Base-by-base conservation (phyloP, 2,888 invertebrate genomes). In the Dicyrtomina minuta region DNA sequence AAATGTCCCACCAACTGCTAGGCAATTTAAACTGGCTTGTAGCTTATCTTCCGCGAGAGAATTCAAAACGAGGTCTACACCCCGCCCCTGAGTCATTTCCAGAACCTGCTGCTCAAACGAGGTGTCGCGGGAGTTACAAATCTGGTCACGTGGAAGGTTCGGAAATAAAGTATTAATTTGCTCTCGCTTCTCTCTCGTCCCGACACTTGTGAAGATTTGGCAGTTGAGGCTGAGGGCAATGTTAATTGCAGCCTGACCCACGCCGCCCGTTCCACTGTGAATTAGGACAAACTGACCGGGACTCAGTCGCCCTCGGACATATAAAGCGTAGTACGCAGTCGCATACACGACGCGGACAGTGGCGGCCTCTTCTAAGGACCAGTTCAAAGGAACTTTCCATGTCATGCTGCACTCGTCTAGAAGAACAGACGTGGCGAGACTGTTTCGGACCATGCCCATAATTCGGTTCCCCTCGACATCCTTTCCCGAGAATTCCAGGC, bases 61-160 rank as follows among this genome's bases (percentile, higher is more conserved):
- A 82, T 98, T 98, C 10, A 94, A 83, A 15, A 97, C 91, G 65
- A 96, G 83, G 80, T 98, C 92, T 0, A 98, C 96, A 46, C 96
- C 96, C 77, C 85, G 85, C 13, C 96, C 96, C 6, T 89, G 85
- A 0, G 96, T 96, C 79, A 88, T 86, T 59, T 84, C 85, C 77
- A 89, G 85, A 66, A 98, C 17, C 33, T 58, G 58, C 1, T 33
- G 39, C 27, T 58, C 58, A 17, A 58, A 58, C 27, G n/a, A n/a
- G 39, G 33, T 33, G 39, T 58, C 58, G 2, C 58, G 26, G 13
- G 58, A 58, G 39, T 39, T 33, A 4, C 93, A 91, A 80, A 96
- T 93, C 80, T 93, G 87, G 62, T 82, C 80, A 33, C 88, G 87
- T 12, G 80, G 80, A 26, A 86, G 24, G 6, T 24, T 83, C 0